Conservation (phyloP, 2,113 vertebrate species). For the Mesoclemmys tuberculata region DNA sequence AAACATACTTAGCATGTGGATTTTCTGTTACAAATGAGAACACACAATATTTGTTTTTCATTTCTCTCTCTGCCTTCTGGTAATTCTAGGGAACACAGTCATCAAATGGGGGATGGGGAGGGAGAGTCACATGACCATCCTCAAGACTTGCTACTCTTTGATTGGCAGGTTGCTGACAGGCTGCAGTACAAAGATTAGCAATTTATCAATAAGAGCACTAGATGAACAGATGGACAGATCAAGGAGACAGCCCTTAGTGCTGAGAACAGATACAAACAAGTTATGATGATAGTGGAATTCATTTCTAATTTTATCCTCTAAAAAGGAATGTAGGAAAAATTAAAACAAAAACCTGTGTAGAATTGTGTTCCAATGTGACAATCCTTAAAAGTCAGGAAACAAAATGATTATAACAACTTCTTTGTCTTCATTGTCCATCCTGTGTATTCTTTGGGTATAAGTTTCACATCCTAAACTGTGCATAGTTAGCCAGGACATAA, state of each 20-base stretch:
- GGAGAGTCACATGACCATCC: neutral
- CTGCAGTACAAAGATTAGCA: neutral
- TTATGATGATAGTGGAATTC: slow-evolving; percentile 36
- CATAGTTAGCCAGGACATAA: neutral
- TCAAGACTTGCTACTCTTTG: neutral
- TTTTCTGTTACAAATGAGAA: neutral
- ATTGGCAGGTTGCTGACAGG: neutral
- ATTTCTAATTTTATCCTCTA: slow-evolving; percentile 34
- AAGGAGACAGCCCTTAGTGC: neutral
- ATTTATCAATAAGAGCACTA: neutral
- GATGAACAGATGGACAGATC: neutral
- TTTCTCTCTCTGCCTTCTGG: neutral
- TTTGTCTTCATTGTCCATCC: neutral
- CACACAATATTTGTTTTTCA: neutral
- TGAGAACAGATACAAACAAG: slow-evolving; percentile 32
- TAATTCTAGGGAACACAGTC: neutral
- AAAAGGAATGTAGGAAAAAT: slow-evolving; percentile 49
- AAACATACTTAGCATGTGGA: neutral
- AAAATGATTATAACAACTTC: neutral
- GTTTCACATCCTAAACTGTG: neutral
- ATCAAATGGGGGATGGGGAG: slow-evolving; percentile 5
- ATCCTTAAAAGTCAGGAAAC: neutral
- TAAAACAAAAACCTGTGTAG: neutral
- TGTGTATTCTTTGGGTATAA: neutral
- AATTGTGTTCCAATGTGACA: slow-evolving; percentile 16